These are phyloP conservation scores for Myiagra hebetior DNA, from an alignment of 2,113 vertebrate genomes.

Conservation along the genomic window DNA sequence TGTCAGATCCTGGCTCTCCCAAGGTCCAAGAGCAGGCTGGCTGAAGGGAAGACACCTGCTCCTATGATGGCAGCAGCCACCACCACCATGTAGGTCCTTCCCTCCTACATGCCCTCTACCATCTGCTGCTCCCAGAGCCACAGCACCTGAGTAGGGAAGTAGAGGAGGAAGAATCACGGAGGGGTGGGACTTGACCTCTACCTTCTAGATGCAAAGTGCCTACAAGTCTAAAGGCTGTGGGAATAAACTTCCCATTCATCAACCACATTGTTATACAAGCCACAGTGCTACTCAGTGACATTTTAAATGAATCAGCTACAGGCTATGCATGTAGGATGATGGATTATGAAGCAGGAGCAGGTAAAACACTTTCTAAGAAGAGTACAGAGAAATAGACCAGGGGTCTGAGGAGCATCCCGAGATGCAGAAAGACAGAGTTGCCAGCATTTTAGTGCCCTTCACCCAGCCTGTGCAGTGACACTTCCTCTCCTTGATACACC, in stretches of 20 bases:
- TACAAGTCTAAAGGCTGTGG: not conserved
- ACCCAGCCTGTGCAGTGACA: fast-evolving
- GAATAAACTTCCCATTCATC: conserved; percentile 13
- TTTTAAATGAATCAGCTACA: conserved; percentile 32
- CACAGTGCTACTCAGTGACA: not conserved
- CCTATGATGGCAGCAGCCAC: not conserved
- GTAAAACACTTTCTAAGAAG: not conserved
- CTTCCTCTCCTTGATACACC: not conserved
- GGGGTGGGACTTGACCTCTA: fast-evolving
- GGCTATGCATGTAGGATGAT: not conserved
- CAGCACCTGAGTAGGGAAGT: not conserved
- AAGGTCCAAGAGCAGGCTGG: fast-evolving
- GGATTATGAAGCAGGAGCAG: not conserved
- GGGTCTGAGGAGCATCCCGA: not conserved
- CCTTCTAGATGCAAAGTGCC: not conserved
- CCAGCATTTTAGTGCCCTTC: fast-evolving
- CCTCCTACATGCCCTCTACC: not conserved
- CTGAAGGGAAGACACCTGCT: not conserved
- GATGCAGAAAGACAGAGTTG: not conserved
- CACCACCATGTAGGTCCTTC: fast-evolving
- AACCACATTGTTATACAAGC: conserved; percentile 21
- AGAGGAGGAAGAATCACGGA: not conserved
- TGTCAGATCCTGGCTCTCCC: too few species aligned
- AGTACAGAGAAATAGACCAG: not conserved
- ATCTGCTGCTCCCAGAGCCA: not conserved